Evolutionary conservation across 1,140 invertebrate genomes (phyloP).

Genomic region (Caenorhabditis briggsae): DNA sequence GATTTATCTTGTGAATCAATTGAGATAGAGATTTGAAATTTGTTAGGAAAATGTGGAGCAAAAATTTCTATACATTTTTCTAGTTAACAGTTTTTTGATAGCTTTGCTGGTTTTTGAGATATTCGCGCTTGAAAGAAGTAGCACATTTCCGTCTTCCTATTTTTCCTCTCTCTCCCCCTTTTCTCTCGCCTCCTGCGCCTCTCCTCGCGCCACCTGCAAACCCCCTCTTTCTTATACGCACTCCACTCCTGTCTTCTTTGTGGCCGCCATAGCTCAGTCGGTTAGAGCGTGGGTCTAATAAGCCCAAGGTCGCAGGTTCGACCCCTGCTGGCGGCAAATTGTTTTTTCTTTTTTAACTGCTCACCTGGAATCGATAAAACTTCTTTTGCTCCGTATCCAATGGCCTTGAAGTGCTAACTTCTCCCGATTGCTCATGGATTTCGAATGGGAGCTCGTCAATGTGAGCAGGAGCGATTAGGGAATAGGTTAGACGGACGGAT

Average conservation of each 20-base stretch:
- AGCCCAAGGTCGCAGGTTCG: slow-evolving; percentile 70
- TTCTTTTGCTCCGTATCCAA: slow-evolving; percentile 55
- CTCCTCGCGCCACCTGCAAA: not conserved
- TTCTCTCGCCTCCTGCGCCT: not conserved
- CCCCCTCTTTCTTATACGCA: slow-evolving; percentile 1
- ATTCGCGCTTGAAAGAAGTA: too few relatives aligned
- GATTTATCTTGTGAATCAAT: slow-evolving; percentile 1
- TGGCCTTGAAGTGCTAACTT: slow-evolving; percentile 40
- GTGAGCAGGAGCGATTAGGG: slow-evolving; percentile 27
- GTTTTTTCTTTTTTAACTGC: slow-evolving; percentile 22
- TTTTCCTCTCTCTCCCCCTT: not conserved
- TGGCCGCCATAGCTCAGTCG: slow-evolving; percentile 69
- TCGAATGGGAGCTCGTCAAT: slow-evolving; percentile 56
- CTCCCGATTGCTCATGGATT: slow-evolving; percentile 56
- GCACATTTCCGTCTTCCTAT: too few relatives aligned
- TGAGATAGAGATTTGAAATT: too few relatives aligned
- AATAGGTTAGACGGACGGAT: slow-evolving; percentile 43
- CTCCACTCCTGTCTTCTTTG: not conserved
- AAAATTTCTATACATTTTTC: too few relatives aligned
- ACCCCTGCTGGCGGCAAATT: slow-evolving; percentile 69
- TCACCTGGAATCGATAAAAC: slow-evolving; percentile 55
- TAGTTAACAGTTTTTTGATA: too few relatives aligned
- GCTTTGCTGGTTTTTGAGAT: too few relatives aligned
- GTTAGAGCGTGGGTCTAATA: slow-evolving; percentile 70
- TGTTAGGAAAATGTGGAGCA: too few relatives aligned